A percentile compares a stretch with the other conserved stretches of the same genome.
phyloP scores from a whole-genome alignment of 2,888 invertebrate genomes.

The Phengaris arion region DNA sequence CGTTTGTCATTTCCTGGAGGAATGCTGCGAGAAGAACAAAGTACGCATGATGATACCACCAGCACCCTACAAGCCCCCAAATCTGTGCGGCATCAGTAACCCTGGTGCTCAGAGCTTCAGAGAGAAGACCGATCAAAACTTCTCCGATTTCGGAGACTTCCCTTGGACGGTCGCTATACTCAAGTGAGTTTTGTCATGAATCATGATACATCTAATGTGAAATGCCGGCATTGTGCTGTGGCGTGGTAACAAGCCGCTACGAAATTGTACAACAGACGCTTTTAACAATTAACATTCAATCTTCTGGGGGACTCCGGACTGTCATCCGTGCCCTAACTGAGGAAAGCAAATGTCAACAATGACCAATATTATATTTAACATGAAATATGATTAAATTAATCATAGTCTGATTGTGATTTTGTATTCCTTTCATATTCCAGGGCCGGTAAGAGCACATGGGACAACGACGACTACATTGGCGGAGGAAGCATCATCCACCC shows the following conservation, averaged over 20 bases:
- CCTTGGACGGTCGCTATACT: slow-evolving; percentile 88
- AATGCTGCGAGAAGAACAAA: background rate
- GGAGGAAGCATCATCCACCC: slow-evolving; percentile 41
- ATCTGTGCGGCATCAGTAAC: slow-evolving; percentile 83
- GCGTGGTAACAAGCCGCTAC: too few relatives aligned
- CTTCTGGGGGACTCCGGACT: too few relatives aligned
- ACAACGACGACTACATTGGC: slow-evolving; percentile 34
- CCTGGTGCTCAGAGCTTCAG: slow-evolving; percentile 82
- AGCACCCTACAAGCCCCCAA: background rate
- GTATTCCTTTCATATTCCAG: background rate
- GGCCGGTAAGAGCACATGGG: background rate
- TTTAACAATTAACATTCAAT: too few relatives aligned
- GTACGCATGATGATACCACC: background rate
- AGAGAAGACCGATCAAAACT: slow-evolving; percentile 80
- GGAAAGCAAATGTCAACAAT: too few relatives aligned
- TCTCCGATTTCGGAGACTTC: slow-evolving; percentile 85
- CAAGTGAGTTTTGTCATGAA: slow-evolving; percentile 43
- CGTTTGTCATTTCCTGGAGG: background rate
- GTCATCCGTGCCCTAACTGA: too few relatives aligned
- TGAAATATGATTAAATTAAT: too few relatives aligned
- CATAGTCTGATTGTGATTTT: background rate
- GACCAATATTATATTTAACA: too few relatives aligned
- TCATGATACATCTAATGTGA: background rate
- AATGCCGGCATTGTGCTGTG: too few relatives aligned
- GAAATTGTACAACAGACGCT: too few relatives aligned